These are phyloP conservation scores for Himalopsyche japonica DNA, from an alignment of 2,888 invertebrate genomes.

Conservation along the genomic window DNA sequence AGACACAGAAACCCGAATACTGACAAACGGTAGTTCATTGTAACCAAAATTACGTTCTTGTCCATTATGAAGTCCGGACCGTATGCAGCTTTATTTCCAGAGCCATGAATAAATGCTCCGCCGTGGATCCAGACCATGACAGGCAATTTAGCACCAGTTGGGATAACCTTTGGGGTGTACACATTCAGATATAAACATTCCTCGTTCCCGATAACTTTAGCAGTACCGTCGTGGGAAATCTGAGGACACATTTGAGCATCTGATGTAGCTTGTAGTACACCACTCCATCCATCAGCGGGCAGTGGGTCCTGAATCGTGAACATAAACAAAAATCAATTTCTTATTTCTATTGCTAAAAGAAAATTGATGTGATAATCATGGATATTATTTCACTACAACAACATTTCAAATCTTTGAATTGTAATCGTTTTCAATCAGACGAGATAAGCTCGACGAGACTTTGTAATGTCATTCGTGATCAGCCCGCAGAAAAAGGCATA, in stretches of 20 bases:
- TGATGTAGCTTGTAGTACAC: constrained; percentile 10
- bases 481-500: no score
- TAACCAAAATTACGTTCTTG: constrained; percentile 44
- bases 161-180: neutral
- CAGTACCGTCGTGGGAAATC: neutral
- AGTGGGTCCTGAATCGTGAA: constrained; percentile 16
- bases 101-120: constrained; percentile 42
- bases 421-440: no score
- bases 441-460: no score
- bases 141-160: constrained; percentile 34
- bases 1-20: constrained; percentile 39
- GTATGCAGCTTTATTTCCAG: constrained; percentile 31
- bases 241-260: constrained; percentile 16
- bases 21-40: constrained; percentile 43
- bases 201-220: constrained; percentile 8
- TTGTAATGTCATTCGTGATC: no score
- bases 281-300: constrained; percentile 13
- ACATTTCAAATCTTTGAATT: no score
- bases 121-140: constrained; percentile 46
- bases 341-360: no score
- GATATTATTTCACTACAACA: no score
- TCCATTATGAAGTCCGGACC: constrained; percentile 44
- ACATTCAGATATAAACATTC: constrained; percentile 20
- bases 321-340: neutral
- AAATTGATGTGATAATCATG: no score